A percentile compares a stretch with the other conserved stretches of the same genome.
phyloP scores from a whole-genome alignment of 2,797 vertebrate species.

The Tadarida brasiliensis region DNA sequence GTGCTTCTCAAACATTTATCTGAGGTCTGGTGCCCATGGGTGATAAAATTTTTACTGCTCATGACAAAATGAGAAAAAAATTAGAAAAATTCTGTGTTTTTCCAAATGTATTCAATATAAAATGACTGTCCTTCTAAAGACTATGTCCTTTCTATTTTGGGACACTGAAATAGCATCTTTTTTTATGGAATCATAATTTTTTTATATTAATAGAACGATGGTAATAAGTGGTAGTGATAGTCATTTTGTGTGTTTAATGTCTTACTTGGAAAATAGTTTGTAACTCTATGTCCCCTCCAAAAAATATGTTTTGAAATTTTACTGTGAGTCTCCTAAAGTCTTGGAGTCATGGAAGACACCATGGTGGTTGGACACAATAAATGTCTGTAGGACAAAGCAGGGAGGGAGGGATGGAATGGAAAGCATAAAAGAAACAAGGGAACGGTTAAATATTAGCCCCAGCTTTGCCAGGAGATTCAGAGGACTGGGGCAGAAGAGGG shows the following conservation, averaged over 20 bases:
- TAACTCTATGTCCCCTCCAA: not conserved
- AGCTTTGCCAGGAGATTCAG: not conserved
- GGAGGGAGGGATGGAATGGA: not conserved
- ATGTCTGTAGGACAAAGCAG: not conserved
- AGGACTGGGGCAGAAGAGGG: not conserved
- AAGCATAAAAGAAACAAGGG: not conserved
- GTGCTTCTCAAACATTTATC: not conserved
- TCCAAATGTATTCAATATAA: constrained; percentile 62
- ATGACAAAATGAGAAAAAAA: constrained; percentile 35
- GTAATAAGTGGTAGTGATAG: not conserved
- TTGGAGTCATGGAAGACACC: not conserved
- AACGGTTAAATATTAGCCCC: not conserved
- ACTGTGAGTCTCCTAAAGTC: constrained; percentile 1
- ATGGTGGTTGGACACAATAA: not conserved
- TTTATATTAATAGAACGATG: constrained; percentile 58
- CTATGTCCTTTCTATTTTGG: constrained; percentile 64
- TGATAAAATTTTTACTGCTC: constrained; percentile 43
- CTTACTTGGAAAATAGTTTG: constrained; percentile 14
- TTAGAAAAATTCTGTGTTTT: constrained; percentile 57
- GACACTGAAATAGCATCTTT: constrained; percentile 60
- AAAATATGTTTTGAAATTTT: constrained; percentile 36
- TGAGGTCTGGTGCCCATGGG: not conserved
- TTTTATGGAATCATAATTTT: not conserved
- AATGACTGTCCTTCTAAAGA: constrained; percentile 67
- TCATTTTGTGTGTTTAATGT: not conserved